Conservation (phyloP, 2,888 invertebrate genomes). For the Pachycephus smyrnensis region DNA sequence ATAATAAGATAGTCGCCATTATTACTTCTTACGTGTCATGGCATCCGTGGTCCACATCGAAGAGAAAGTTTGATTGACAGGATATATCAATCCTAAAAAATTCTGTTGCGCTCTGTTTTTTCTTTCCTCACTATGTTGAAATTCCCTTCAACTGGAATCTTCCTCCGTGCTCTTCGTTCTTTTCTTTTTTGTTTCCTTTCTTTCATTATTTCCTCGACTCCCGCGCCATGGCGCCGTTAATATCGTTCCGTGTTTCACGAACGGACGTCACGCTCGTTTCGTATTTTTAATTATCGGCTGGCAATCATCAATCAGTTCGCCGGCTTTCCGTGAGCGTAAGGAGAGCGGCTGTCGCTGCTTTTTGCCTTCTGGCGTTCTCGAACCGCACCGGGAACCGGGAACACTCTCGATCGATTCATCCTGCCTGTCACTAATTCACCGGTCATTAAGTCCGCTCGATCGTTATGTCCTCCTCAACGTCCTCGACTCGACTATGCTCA, state of each 20-base stretch:
- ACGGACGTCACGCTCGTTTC: constrained; percentile 20
- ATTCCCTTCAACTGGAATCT: background rate
- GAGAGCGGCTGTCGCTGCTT: constrained; percentile 39
- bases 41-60: background rate
- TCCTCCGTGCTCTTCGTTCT: background rate
- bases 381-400: constrained; percentile 27
- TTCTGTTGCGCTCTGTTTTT: background rate
- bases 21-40: background rate
- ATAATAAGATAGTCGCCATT: background rate
- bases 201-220: background rate
- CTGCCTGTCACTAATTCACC: constrained; percentile 42
- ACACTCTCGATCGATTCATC: constrained; percentile 47
- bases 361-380: constrained; percentile 34
- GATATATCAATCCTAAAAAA: background rate
- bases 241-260: constrained; percentile 5
- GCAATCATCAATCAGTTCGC: constrained; percentile 57
- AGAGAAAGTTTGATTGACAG: background rate
- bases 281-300: constrained; percentile 52
- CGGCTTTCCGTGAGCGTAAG: constrained; percentile 25
- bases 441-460: constrained; percentile 48
- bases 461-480: constrained; percentile 40
- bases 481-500: constrained; percentile 14
- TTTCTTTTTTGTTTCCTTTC: background rate
- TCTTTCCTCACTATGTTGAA: background rate
- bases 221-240: background rate